Evolutionary conservation across 2,888 invertebrate genomes (phyloP), one percentile per base, ranked within the genome.

Genomic region (Oxyscelio sp.): DNA sequence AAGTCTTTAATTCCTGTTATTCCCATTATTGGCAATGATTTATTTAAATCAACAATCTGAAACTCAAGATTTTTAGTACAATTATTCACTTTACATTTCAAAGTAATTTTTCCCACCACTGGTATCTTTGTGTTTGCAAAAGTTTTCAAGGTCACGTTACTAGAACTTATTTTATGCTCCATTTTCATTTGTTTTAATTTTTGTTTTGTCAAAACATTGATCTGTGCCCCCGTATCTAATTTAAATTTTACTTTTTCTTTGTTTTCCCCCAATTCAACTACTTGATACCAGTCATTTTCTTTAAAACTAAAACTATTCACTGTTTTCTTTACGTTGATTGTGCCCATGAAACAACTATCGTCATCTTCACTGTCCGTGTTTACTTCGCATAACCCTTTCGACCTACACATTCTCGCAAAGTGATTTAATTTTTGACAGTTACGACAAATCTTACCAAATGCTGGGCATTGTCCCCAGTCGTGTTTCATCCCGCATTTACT

Each of bases 401-500:
- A 73, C 43, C 24, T 48, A 63, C 80, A 84, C 17, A 79, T 63
- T 40, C 40, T 81, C 34, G 85, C 73, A 63, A 61, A 86, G 61
- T 86, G 80, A 59, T 83, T 83, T 13, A n/a, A 43, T 58, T 58
- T 70, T 13, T 50, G 54, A 70, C 83, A 86, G 4, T 50, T 52
- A 2, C 15, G 59, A 71, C 85, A 83, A 17, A 22, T 40, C 8
- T 83, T 77, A 9, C 73, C 74, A 22, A 63, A 81, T 6, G 85
- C 82, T n/a, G 81, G 73, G 40, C 85, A 85, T 21, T 71, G 15
- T 21, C 66, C 15, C 21, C 13, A n/a, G 0, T 13, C 48, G 45
- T 85, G 83, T 17, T n/a, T 27, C 4, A 22, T 8, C 1, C 65
- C 77, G 27, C 80, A 84, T 27, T 50, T 75, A 15, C 34, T 31